Base-by-base conservation (phyloP, 2,888 invertebrate species). In the Unio delphinus region DNA sequence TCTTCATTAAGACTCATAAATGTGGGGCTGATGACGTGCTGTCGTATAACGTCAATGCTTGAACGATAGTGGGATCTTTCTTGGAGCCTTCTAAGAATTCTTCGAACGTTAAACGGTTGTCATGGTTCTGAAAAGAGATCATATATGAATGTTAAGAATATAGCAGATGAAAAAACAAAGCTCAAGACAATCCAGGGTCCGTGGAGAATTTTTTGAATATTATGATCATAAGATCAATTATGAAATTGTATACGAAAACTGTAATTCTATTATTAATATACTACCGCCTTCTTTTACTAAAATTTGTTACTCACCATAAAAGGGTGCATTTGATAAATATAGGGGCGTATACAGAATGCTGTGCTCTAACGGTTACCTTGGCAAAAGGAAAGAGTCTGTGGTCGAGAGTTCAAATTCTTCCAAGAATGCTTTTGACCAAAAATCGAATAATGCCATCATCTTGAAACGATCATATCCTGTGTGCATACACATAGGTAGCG, bases 61-160 rank as follows among this genome's bases (percentile, higher is more conserved):
- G 98, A 72, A 99, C 97, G 90, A 99, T 99, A 90, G 98, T 94
- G 56, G 98, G 98, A 91, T 99, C 98, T 69, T 97, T 97, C 92
- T 99, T 98, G 91, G 97, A 97, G 80, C 98, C 98, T 91, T 98
- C 97, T 86, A 97, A 94, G 92, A 97, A 97, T 91, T 98, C 97
- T 88, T 98, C 98, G 83, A 98, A 92, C 61, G 97, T 97, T 83
- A 98, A 93, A 85, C 95, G 94, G 91, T 98, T 97, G 91, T 98
- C 98, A 91, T 98, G 97, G 91, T 99, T 97, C 92, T 91, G 85
- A 18, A 76, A 79, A 55, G 56, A 59, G 70, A 61, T 70, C 63
- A 23, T 11, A 11, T 45, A 45, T 8, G 55, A 56, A n/a, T 11
- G 55, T 11, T 45, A 3, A 45, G 45, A 11, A 45, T 45, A 45